phyloP scores from a whole-genome alignment of 1,140 invertebrate species.

The Ceratoteleas bidentatus region DNA sequence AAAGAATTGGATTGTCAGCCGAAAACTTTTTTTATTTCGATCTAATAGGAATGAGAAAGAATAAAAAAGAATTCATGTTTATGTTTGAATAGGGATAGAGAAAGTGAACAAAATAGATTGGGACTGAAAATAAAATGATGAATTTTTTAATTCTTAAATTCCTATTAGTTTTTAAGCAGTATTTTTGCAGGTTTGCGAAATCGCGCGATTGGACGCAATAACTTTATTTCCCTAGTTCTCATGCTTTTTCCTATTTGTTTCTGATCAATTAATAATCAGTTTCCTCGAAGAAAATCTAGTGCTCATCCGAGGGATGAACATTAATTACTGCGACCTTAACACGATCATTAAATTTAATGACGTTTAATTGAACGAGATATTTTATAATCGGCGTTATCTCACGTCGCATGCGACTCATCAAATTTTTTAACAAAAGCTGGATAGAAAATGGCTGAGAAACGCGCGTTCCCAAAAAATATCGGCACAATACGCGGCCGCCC shows the following conservation, averaged over 20 bases:
- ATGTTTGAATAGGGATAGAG: too few relatives aligned
- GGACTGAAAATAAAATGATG: too few relatives aligned
- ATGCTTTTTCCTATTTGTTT: too few relatives aligned
- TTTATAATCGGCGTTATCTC: constrained; percentile 34
- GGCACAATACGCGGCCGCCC: constrained; percentile 10
- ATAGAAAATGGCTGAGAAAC: constrained; percentile 40
- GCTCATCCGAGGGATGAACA: constrained; percentile 10
- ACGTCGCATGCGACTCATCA: constrained; percentile 12
- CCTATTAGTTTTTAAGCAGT: not conserved
- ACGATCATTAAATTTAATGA: constrained; percentile 47
- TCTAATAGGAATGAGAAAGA: too few relatives aligned
- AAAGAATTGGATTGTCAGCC: too few relatives aligned
- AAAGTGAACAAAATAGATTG: too few relatives aligned
- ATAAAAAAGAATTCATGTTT: too few relatives aligned
- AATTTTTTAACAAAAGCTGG: constrained; percentile 33
- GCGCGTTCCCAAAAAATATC: constrained; percentile 25
- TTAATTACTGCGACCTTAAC: constrained; percentile 15
- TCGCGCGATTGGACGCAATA: too few relatives aligned
- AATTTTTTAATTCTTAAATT: too few relatives aligned
- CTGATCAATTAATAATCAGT: too few relatives aligned
- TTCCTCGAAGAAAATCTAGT: constrained; percentile 1
- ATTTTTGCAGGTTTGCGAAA: not conserved
- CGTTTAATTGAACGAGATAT: constrained; percentile 43
- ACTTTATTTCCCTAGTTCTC: too few relatives aligned
- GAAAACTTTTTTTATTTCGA: too few relatives aligned